Evolutionary conservation across 1,140 invertebrate genomes (phyloP).

Genomic region (Hyles vespertilio): DNA sequence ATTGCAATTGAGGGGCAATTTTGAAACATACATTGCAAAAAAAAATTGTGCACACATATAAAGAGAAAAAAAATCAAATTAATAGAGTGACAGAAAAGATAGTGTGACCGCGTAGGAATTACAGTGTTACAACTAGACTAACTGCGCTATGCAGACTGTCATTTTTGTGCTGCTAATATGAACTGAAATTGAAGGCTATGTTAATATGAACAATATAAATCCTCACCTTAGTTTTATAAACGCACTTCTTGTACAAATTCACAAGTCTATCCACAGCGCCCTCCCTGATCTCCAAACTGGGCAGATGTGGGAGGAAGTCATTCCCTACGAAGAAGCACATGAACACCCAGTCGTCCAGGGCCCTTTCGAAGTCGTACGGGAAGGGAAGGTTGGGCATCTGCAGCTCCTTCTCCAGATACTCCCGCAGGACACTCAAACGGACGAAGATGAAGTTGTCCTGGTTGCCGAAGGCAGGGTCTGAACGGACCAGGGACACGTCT

Average conservation of each 20-base stretch:
- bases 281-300: constrained; percentile 98
- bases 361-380: constrained; percentile 91
- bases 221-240: constrained; percentile 91
- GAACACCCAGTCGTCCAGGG: constrained; percentile 99
- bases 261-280: constrained; percentile 97
- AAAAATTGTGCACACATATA: too few relatives aligned
- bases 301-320: constrained; percentile 99
- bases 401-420: constrained; percentile 93
- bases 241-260: constrained; percentile 95
- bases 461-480: constrained; percentile 78
- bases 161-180: too few relatives aligned
- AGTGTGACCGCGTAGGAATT: too few relatives aligned
- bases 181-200: too few relatives aligned
- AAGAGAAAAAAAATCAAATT: too few relatives aligned
- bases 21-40: too few relatives aligned
- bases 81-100: too few relatives aligned
- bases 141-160: too few relatives aligned
- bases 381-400: constrained; percentile 96
- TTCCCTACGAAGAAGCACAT: constrained; percentile 99
- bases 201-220: constrained; percentile 9
- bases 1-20: too few relatives aligned
- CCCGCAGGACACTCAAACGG: constrained; percentile 92
- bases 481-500: constrained; percentile 56
- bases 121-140: too few relatives aligned
- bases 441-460: constrained; percentile 94